These are phyloP conservation scores for Drosophila ogumai DNA, from an alignment of 1,140 invertebrate genomes.

Conservation along the genomic window DNA sequence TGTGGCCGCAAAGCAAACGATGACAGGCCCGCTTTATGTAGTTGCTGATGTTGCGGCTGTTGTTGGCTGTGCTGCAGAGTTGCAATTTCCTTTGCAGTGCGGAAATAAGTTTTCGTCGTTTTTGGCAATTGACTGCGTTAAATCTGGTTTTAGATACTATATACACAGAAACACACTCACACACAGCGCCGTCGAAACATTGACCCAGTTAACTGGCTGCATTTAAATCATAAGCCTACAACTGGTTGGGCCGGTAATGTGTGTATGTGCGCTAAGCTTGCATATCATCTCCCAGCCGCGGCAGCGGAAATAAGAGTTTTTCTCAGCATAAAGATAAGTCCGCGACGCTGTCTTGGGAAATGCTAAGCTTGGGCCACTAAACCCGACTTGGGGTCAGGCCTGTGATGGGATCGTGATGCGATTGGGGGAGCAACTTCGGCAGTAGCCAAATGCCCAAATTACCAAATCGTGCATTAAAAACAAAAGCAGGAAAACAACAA, in stretches of 20 bases:
- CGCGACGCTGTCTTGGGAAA: slow-evolving; percentile 40
- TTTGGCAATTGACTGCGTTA: slow-evolving; percentile 53
- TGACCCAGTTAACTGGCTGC: slow-evolving; percentile 53
- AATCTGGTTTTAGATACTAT: slow-evolving; percentile 44
- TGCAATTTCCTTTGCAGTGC: slow-evolving; percentile 68
- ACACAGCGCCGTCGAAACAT: slow-evolving; percentile 35
- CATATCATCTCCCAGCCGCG: slow-evolving; percentile 6
- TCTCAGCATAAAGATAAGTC: slow-evolving; percentile 30
- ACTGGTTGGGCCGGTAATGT: slow-evolving; percentile 45
- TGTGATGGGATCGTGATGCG: slow-evolving; percentile 66
- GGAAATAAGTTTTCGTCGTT: slow-evolving; percentile 61
- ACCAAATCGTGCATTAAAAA: slow-evolving; percentile 70
- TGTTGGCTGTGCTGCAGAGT: slow-evolving; percentile 39
- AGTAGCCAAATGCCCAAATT: slow-evolving; percentile 66
- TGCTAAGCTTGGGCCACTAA: slow-evolving; percentile 33
- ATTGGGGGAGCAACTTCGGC: slow-evolving; percentile 49
- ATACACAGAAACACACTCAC: not conserved
- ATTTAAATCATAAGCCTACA: slow-evolving; percentile 55
- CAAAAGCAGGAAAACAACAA: slow-evolving; percentile 66
- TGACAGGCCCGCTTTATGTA: slow-evolving; percentile 49
- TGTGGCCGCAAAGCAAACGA: slow-evolving; percentile 68
- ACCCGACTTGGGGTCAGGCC: slow-evolving; percentile 40
- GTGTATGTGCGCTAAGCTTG: slow-evolving; percentile 3
- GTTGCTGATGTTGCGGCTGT: slow-evolving; percentile 22
- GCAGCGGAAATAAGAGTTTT: slow-evolving; percentile 38